Base-by-base conservation (phyloP, 2,113 vertebrate species). In the Fregetta grallaria region DNA sequence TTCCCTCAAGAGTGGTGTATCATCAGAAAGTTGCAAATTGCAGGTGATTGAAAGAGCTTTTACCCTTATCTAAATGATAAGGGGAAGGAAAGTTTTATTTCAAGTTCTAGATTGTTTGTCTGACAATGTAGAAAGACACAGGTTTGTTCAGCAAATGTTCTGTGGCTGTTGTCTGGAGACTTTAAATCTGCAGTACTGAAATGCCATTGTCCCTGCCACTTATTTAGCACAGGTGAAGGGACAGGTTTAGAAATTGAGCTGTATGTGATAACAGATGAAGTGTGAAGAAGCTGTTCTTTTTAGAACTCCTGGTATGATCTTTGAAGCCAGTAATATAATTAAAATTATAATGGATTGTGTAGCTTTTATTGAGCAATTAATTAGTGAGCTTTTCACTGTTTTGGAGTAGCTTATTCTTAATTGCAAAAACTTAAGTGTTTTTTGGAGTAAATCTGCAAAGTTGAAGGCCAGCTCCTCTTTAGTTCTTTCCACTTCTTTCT, bases 221-320 rank as follows among this genome's bases (percentile, higher is more conserved):
- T 86, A 20, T 47, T 61, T 63, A 62, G 42, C 18, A 4, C 30
- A 79, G 75, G 62, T 55, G 55, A 86, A 56, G 72, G 44, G 87
- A 49, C 23, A 68, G 34, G 19, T 84, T 87, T 78, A 67, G 73
- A 56, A 63, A 61, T 26, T 16, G 27, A 71, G 56, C 72, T 91
- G 40, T 63, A 13, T 40, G 29, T 0, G 2, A 3, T 78, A 79
- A 82, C 81, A 91, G 70, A 89, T 85, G 61, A 96, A 72, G 65
- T 91, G 89, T 79, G 91, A 92, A 65, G 88, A 75, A 94, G 70
- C 49, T 92, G 59, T 70, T 92, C 65, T 92, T 87, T 88, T 94
- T 95, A 52, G 58, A 82, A 71, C 32, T 83, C n/a, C 67, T 83
- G 77, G n/a, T 77, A 36, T 6, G 1, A 30, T 67, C 90, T 90